Evolutionary conservation across 2,888 invertebrate genomes (phyloP), one percentile per base, ranked within the genome.

Genomic region (Microplitis manilae): DNA sequence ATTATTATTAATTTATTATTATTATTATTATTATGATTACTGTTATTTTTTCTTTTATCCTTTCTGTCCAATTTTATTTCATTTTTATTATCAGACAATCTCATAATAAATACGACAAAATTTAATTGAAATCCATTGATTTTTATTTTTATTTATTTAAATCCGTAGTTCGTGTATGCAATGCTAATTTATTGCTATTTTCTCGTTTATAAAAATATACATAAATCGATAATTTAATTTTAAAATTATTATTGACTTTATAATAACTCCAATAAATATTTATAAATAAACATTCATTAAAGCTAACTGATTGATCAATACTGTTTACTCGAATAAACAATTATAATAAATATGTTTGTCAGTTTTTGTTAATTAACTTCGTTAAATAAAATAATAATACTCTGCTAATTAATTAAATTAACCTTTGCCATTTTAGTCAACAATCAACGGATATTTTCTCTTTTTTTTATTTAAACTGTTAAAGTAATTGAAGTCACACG

Each of bases 1-100:
- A 85, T 83, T 82, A 78, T 82, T 6, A 72, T 75, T 68, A 64
- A 64, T 74, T 74, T 76, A 68, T 64, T 71, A 50, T 68, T 68
- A 67, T 72, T 17, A 17, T 17, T 17, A 17, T 17, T 30, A 72
- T 80, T 65, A 38, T 59, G 65, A 17, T 15, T 68, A 40, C 17
- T 60, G 41, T 76, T 70, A 17, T 40, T 9, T 38, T 38, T 61
- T 38, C 4, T 72, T 60, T 50, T 41, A 50, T 68, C 15, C 73
- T 39, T 15, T 68, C 15, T 9, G 1, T 40, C 68, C 68, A 62
- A 39, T 9, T 70, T 71, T 70, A 7, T 38, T 65, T 62, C 64
- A 59, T 72, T 76, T 68, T 30, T 30, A 30, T 30, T 13, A 50
- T 9, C 13, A 50, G 9, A 50, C 9, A 50, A 8, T 50, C 8